Base-by-base conservation (phyloP, 2,113 vertebrate genomes). In the Pachycephala philippinensis region DNA sequence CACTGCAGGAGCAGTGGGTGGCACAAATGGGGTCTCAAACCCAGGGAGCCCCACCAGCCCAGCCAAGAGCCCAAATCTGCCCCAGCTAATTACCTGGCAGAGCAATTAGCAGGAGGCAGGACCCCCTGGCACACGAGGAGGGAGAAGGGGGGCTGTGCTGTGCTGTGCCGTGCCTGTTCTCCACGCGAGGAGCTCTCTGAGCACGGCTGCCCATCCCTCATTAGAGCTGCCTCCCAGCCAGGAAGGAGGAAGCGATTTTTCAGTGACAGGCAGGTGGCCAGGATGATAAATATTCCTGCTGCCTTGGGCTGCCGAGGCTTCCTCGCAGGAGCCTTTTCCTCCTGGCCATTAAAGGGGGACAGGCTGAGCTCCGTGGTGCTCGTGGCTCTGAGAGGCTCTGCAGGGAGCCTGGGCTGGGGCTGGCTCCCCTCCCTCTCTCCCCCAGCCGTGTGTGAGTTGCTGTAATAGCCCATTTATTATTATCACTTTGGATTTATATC, bases 181-280 rank as follows among this genome's bases (percentile, higher is more conserved):
- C 83, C 56, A 9, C 47, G 23, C 52, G 6, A 10, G 77, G 91
- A 86, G 93, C 89, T 15, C 1, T 75, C 79, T 3, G 75, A 56
- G 30, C 4, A 7, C 6, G 31, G 47, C 95, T 95, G 94, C 95
- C 81, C 89, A 68, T 65, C 63, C 45, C 89, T 89, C 89, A 87
- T 92, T 93, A 88, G 86, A 82, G 84, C 87, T 85, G 84, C 93
- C 68, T 86, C 64, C 77, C 77, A 71, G 18, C 5, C 39, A 63
- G 88, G 71, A 31, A 47, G 96, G 74, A 93, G 86, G 96, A 94
- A 96, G 87, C 18, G 57, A 86, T 95, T 93, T 95, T 69, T 69
- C 93, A 74, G 1, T 75, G 95, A 69, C 97, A 94, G 94, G 93
- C 95, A 94, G 93, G 94, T 95, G 96, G 94, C 80, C 89, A n/a